phyloP scores from a whole-genome alignment of 2,888 invertebrate species.

The Branchinecta sandiegonensis region DNA sequence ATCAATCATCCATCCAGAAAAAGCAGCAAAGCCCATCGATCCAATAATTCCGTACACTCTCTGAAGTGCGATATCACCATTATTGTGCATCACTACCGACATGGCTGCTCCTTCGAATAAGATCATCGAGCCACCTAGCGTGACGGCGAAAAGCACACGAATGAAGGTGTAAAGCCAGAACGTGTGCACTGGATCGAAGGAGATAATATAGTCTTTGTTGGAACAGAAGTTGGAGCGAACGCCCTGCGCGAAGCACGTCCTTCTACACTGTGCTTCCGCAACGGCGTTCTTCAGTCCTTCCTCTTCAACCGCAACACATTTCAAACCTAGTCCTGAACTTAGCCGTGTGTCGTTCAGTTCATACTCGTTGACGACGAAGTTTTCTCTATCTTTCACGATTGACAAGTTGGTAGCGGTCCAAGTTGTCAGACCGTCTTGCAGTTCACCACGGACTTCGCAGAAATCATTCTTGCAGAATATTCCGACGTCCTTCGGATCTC shows the following conservation, averaged over 20 bases:
- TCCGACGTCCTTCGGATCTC: neutral
- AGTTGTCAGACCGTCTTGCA: neutral
- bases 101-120: conserved; percentile 67
- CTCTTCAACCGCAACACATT: conserved; percentile 1
- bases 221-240: conserved; percentile 45
- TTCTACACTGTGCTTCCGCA: conserved; percentile 37
- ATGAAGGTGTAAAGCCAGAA: conserved; percentile 49
- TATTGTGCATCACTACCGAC: conserved; percentile 49
- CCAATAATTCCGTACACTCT: conserved; percentile 59
- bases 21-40: conserved; percentile 61
- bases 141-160: conserved; percentile 35
- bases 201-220: conserved; percentile 44
- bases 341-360: neutral
- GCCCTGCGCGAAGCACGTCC: conserved; percentile 45
- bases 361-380: neutral
- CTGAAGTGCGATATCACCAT: conserved; percentile 61
- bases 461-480: neutral
- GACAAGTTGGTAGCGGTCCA: neutral
- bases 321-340: neutral
- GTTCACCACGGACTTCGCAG: neutral
- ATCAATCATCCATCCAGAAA: conserved; percentile 57
- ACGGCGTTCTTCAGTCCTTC: neutral
- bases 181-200: conserved; percentile 48
- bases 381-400: conserved; percentile 4
- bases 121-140: conserved; percentile 47